phyloP scores from a whole-genome alignment of 2,888 invertebrate species.

The Amorpha juglandis region DNA sequence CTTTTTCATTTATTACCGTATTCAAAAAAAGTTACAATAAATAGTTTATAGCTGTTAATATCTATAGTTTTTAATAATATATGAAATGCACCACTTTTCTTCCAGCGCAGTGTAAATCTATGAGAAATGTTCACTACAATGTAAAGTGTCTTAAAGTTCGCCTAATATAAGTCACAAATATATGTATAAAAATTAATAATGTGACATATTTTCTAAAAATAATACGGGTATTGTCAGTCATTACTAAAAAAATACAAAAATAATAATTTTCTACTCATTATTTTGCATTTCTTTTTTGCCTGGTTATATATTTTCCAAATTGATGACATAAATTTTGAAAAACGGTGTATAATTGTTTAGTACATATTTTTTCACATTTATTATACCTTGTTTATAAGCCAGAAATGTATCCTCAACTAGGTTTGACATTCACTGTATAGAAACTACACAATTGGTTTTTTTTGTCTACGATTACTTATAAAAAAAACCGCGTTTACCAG shows the following conservation, averaged over 20 bases:
- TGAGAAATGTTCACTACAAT: constrained; percentile 13
- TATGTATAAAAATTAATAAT: neutral
- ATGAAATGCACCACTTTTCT: neutral
- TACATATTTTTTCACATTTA: too few relatives aligned
- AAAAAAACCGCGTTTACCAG: neutral
- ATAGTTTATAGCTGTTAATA: too few relatives aligned
- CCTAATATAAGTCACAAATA: constrained; percentile 28
- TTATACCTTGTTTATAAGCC: too few relatives aligned
- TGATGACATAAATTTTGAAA: too few relatives aligned
- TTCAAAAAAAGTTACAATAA: too few relatives aligned
- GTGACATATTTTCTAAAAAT: constrained; percentile 29
- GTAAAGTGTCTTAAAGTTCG: constrained; percentile 17
- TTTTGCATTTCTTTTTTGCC: constrained; percentile 37
- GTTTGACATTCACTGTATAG: too few relatives aligned
- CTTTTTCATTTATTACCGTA: too few relatives aligned
- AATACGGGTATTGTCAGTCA: constrained; percentile 36
- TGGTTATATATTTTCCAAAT: neutral
- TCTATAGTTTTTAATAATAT: too few relatives aligned
- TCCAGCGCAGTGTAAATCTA: neutral
- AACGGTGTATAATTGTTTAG: too few relatives aligned
- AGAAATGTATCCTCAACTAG: too few relatives aligned
- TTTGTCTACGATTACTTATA: too few relatives aligned
- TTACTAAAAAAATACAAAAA: constrained; percentile 22
- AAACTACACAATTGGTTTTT: too few relatives aligned
- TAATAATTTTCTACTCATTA: constrained; percentile 30